A percentile compares a stretch with the other conserved stretches of the same genome.
phyloP scores from a whole-genome alignment of 2,113 vertebrate species.

The Xiphias gladius region DNA sequence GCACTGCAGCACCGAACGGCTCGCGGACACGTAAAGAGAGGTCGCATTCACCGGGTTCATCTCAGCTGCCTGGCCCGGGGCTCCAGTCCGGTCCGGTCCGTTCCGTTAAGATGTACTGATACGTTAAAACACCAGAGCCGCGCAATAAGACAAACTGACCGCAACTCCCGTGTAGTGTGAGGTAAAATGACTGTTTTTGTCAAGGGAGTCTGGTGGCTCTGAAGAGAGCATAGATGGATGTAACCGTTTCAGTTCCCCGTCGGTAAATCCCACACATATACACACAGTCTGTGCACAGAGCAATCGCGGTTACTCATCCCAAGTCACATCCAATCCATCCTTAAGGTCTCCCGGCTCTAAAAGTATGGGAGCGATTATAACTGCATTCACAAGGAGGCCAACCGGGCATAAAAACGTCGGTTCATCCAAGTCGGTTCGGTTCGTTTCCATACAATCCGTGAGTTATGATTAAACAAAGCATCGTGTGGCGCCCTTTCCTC shows the following conservation, averaged over 20 bases:
- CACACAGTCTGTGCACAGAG: constrained; percentile 33
- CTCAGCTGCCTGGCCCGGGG: constrained; percentile 89
- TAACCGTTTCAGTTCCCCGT: constrained; percentile 13
- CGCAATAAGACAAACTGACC: constrained; percentile 29
- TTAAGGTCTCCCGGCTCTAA: constrained; percentile 21
- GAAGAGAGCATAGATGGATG: constrained; percentile 67
- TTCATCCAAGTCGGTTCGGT: constrained; percentile 38
- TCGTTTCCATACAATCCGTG: constrained; percentile 41
- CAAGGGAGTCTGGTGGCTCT: constrained; percentile 65
- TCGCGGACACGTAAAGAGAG: constrained; percentile 97
- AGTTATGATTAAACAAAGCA: constrained; percentile 58
- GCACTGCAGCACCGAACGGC: constrained; percentile 98
- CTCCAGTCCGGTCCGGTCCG: constrained; percentile 78
- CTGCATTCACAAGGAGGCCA: constrained; percentile 8
- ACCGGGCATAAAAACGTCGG: constrained; percentile 21
- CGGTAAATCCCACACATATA: constrained; percentile 61
- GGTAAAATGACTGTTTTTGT: constrained; percentile 46
- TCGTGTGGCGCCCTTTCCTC: constrained; percentile 51
- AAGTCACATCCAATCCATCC: constrained; percentile 73
- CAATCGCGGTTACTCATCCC: constrained; percentile 53
- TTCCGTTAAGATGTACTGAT: constrained; percentile 40
- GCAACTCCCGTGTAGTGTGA: constrained; percentile 15
- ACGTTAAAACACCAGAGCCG: constrained; percentile 53
- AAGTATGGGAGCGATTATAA: neutral
- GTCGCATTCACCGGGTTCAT: constrained; percentile 99